A percentile compares a stretch with the other conserved stretches of the same genome.
phyloP scores from a whole-genome alignment of 2,113 vertebrate species.

The Carollia perspicillata region DNA sequence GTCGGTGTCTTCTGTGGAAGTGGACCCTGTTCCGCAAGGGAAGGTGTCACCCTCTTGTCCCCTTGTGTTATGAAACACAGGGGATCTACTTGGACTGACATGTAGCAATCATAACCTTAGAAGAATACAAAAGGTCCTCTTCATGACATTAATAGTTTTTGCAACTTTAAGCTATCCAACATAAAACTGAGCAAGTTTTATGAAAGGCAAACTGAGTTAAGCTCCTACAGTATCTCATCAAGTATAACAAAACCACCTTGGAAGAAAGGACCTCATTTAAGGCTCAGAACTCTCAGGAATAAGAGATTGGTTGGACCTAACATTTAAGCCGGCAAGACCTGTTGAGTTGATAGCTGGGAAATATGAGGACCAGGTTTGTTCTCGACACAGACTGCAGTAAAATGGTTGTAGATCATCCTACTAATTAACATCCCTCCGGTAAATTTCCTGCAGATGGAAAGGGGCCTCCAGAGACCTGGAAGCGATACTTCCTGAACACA shows the following conservation, averaged over 20 bases:
- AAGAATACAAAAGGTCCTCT: background rate
- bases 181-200: background rate
- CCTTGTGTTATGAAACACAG: accelerated
- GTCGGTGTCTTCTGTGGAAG: background rate
- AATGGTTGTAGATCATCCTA: background rate
- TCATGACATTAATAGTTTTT: background rate
- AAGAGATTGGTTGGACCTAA: background rate
- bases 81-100: background rate
- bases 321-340: background rate
- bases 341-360: background rate
- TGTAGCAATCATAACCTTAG: no score
- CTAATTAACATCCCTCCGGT: background rate
- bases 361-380: background rate
- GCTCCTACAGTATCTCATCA: background rate
- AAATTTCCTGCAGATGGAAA: background rate
- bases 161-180: no score
- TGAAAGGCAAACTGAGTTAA: background rate
- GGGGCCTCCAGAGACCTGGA: background rate
- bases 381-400: background rate
- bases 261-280: background rate
- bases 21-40: background rate
- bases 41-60: background rate
- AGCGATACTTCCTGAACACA: background rate
- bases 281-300: background rate
- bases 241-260: background rate